phyloP scores from a whole-genome alignment of 2,113 vertebrate species.

The Pan paniscus region DNA sequence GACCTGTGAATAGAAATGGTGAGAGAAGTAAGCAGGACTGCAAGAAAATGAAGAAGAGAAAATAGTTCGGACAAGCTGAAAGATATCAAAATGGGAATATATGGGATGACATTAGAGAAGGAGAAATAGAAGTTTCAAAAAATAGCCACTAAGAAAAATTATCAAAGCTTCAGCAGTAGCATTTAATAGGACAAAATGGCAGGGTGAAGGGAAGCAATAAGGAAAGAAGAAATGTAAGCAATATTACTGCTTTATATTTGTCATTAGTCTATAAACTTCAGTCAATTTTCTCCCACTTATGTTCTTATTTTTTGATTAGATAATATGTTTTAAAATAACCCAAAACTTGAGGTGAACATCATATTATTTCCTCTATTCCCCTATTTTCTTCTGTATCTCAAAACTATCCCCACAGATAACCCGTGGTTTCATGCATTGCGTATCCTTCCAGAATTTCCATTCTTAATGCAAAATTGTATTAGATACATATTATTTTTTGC shows the following conservation, averaged over 20 bases:
- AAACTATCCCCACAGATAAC: background rate
- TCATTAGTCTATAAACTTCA: background rate
- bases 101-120: background rate
- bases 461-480: background rate
- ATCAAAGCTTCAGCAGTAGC: background rate
- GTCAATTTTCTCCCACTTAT: background rate
- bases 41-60: background rate
- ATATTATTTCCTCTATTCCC: background rate
- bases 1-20: background rate
- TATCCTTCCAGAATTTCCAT: background rate
- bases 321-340: background rate
- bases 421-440: rapidly evolving
- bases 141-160: background rate
- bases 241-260: background rate
- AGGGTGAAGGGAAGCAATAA: background rate
- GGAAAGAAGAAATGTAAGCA: background rate
- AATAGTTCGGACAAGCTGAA: background rate
- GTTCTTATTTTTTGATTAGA: background rate
- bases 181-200: background rate
- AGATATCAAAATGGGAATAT: background rate
- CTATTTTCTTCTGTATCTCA: background rate
- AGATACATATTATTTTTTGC: no score
- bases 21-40: background rate
- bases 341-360: background rate
- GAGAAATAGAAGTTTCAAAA: background rate